These are phyloP conservation scores for Vireo altiloquus DNA, from an alignment of 2,113 vertebrate species.

Conservation along the genomic window DNA sequence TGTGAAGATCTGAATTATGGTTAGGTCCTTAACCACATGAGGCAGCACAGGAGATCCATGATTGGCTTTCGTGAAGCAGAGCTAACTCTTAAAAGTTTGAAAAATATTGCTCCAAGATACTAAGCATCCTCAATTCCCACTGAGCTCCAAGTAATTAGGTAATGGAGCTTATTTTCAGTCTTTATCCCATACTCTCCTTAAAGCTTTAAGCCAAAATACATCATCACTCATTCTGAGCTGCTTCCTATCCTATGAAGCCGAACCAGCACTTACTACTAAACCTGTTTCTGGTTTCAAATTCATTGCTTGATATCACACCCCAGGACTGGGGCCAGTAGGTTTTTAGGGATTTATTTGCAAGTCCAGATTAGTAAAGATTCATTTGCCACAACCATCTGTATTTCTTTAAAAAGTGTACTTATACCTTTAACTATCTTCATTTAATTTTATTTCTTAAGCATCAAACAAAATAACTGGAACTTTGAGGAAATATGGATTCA, in stretches of 20 bases:
- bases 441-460: constrained; percentile 19
- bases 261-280: constrained; percentile 51
- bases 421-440: constrained; percentile 60
- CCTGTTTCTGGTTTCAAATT: constrained; percentile 53
- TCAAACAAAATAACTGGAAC: constrained; percentile 67
- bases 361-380: constrained; percentile 50
- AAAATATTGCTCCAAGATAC: constrained; percentile 3
- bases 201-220: constrained; percentile 58
- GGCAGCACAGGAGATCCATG: not conserved
- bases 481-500: constrained; percentile 72
- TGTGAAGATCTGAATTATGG: not conserved
- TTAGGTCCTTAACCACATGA: not conserved
- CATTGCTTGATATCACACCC: constrained; percentile 45
- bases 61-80: not conserved
- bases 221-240: constrained; percentile 49
- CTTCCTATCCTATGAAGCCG: constrained; percentile 47
- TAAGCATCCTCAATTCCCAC: not conserved
- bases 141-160: constrained; percentile 43
- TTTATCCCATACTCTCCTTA: constrained; percentile 34
- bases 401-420: not conserved
- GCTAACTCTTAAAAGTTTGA: not conserved
- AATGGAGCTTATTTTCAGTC: constrained; percentile 55
- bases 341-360: constrained; percentile 65
- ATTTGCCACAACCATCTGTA: constrained; percentile 45
- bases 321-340: constrained; percentile 45